A percentile compares a stretch with the other conserved stretches of the same genome.
phyloP scores from a whole-genome alignment of 2,113 vertebrate species.

The Tragelaphus scriptus region DNA sequence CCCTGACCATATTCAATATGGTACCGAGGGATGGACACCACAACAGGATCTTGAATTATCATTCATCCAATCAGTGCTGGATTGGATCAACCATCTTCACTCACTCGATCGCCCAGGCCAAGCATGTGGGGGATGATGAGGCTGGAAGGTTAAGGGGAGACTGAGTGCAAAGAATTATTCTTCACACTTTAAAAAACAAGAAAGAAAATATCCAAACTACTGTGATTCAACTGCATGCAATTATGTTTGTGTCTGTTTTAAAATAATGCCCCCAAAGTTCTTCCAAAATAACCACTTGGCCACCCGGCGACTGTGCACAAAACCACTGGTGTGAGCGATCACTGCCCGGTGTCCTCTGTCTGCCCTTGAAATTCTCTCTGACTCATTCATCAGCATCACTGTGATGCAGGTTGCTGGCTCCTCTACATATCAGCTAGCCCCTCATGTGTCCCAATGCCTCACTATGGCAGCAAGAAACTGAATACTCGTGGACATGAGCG shows the following conservation, averaged over 20 bases:
- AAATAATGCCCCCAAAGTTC: neutral
- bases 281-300: neutral
- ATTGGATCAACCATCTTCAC: neutral
- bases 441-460: neutral
- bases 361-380: neutral
- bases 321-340: neutral
- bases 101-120: rapidly evolving
- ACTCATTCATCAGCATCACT: neutral
- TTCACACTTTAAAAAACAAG: neutral
- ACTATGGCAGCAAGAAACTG: neutral
- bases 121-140: neutral
- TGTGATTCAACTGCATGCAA: neutral
- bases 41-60: neutral
- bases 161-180: neutral
- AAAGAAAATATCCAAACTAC: neutral
- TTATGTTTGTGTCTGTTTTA: neutral
- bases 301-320: neutral
- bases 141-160: neutral
- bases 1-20: neutral
- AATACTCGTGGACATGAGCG: neutral
- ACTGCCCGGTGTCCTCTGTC: neutral
- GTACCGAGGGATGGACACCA: rapidly evolving
- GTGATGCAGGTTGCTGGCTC: neutral
- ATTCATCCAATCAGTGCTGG: neutral
- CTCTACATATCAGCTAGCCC: neutral